Percentiles rank a stretch among this genome's conserved stretches.
Evolutionary conservation across 2,888 invertebrate species (phyloP).

Genomic region (Cheilosia variabilis): DNA sequence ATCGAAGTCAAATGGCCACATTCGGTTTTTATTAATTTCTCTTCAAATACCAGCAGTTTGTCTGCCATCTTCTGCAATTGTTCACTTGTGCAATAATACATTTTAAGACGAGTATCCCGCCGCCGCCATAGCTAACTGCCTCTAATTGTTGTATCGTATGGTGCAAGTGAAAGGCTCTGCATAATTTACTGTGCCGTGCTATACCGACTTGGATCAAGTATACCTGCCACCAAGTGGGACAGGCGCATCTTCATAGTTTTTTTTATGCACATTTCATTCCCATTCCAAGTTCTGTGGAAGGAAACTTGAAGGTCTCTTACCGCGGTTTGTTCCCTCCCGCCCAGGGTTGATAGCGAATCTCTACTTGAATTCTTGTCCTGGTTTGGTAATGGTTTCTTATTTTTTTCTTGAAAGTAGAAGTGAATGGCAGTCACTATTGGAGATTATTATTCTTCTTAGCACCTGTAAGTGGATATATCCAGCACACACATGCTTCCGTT

Average conservation of each 20-base stretch:
- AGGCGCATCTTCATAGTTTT: constrained; percentile 56
- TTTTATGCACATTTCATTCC: constrained; percentile 25
- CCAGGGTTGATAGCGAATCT: constrained; percentile 5
- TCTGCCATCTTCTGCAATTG: constrained; percentile 11
- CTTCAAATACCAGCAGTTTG: constrained; percentile 31
- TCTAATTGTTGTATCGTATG: constrained; percentile 45
- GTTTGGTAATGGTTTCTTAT: constrained; percentile 2
- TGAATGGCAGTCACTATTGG: constrained; percentile 54
- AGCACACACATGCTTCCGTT: constrained; percentile 58
- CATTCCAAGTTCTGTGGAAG: constrained; percentile 44
- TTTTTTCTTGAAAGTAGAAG: constrained; percentile 68
- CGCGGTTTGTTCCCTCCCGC: neutral
- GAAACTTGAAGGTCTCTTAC: constrained; percentile 49
- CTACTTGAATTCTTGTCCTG: constrained; percentile 32
- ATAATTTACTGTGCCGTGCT: constrained; percentile 18
- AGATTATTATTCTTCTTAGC: constrained; percentile 23
- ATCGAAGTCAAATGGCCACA: constrained; percentile 22
- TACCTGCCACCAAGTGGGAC: neutral
- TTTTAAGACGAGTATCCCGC: constrained; percentile 20
- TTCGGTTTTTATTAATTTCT: constrained; percentile 30
- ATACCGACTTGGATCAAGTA: neutral
- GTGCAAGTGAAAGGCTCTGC: constrained; percentile 51
- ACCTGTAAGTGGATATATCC: constrained; percentile 47
- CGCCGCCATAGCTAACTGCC: constrained; percentile 15
- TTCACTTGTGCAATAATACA: constrained; percentile 42